These are phyloP conservation scores for Dipus sagitta DNA, from an alignment of 2,797 vertebrate species.

Conservation along the genomic window DNA sequence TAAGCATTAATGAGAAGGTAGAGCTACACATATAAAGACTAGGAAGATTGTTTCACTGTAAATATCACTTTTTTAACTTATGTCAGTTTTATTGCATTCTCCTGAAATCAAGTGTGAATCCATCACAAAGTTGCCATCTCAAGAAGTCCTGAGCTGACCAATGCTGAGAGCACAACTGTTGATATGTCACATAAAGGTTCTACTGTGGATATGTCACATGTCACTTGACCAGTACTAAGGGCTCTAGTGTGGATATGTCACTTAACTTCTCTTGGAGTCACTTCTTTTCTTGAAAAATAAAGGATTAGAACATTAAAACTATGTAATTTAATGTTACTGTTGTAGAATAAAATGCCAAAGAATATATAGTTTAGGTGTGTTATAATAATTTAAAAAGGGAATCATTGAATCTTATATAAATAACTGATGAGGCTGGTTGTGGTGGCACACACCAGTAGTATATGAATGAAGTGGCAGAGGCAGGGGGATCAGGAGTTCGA, in stretches of 20 bases:
- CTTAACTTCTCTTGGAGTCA: not conserved
- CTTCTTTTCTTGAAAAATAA: constrained; percentile 43
- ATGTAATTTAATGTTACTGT: constrained; percentile 11
- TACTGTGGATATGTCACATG: too few relatives aligned
- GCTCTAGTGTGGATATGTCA: not conserved
- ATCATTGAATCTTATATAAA: not conserved
- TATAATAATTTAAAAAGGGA: constrained; percentile 27
- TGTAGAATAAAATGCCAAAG: constrained; percentile 9
- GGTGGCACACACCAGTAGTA: too few relatives aligned
- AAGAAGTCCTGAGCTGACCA: not conserved
- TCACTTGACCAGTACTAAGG: too few relatives aligned
- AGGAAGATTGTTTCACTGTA: not conserved
- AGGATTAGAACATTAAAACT: constrained; percentile 12
- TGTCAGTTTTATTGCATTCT: not conserved
- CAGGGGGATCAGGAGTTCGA: too few relatives aligned
- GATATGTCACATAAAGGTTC: too few relatives aligned
- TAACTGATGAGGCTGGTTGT: too few relatives aligned
- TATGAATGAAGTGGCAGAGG: too few relatives aligned
- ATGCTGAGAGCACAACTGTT: not conserved
- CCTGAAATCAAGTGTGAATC: not conserved
- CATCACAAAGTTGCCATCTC: not conserved
- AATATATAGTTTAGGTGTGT: constrained; percentile 12
- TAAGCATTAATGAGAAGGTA: not conserved
- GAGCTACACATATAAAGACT: not conserved
- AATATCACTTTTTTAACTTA: not conserved